phyloP scores from a whole-genome alignment of 2,113 vertebrate species.

The Trichechus manatus region DNA sequence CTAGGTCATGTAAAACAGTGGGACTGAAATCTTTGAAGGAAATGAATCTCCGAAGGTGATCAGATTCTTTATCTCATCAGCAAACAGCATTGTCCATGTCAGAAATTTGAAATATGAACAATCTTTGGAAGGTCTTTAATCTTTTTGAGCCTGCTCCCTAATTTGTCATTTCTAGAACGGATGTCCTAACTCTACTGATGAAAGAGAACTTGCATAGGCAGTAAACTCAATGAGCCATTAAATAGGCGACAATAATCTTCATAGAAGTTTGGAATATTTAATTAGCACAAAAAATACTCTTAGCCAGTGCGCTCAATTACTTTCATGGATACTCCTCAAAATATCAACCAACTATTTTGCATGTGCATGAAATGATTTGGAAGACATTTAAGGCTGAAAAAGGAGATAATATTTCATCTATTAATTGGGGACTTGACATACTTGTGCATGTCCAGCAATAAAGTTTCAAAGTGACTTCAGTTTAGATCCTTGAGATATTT shows the following conservation, averaged over 20 bases:
- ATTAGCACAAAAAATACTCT: constrained; percentile 91
- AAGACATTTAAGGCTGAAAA: constrained; percentile 88
- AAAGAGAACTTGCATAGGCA: constrained; percentile 86
- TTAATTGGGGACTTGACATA: constrained; percentile 89
- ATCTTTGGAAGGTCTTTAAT: constrained; percentile 82
- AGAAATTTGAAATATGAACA: constrained; percentile 69
- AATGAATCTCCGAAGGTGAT: constrained; percentile 30
- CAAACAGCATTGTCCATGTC: constrained; percentile 24
- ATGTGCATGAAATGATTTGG: constrained; percentile 87
- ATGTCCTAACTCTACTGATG: constrained; percentile 87
- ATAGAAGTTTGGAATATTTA: constrained; percentile 92
- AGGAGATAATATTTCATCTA: constrained; percentile 88
- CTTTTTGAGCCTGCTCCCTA: constrained; percentile 84
- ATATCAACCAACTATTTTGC: constrained; percentile 89
- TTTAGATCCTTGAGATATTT: constrained; percentile 85
- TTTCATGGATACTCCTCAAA: constrained; percentile 88
- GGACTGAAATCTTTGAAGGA: constrained; percentile 1
- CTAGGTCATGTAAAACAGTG: background rate
- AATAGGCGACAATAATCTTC: constrained; percentile 92
- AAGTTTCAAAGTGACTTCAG: constrained; percentile 89
- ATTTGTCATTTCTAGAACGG: constrained; percentile 87
- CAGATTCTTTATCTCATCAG: constrained; percentile 51
- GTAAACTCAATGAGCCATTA: constrained; percentile 92
- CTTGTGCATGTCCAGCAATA: constrained; percentile 85
- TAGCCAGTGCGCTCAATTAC: constrained; percentile 87